Evolutionary conservation across 2,888 invertebrate species (phyloP).

Genomic region (Cheilosia urbana): DNA sequence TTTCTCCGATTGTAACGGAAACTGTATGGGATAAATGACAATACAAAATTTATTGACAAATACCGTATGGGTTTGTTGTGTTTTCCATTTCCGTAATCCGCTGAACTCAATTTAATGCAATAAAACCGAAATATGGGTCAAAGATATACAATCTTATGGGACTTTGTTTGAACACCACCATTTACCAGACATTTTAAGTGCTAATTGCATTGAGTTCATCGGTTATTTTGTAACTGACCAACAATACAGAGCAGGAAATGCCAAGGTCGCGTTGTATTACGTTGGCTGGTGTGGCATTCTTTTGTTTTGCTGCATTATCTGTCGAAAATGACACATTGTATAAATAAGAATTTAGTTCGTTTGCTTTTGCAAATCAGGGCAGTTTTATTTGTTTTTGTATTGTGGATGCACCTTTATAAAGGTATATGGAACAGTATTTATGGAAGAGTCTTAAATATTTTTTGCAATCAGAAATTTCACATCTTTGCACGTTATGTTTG

Average conservation of each 20-base stretch:
- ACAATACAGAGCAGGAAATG: conserved; percentile 40
- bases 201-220: conserved; percentile 64
- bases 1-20: conserved; percentile 54
- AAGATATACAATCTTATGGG: conserved; percentile 54
- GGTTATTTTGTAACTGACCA: conserved; percentile 40
- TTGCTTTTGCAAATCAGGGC: conserved; percentile 9
- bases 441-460: not conserved
- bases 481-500: not conserved
- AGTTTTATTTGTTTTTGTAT: conserved; percentile 14
- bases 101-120: conserved; percentile 33
- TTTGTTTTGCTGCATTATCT: conserved; percentile 42
- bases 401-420: not conserved
- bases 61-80: not conserved
- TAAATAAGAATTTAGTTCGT: not conserved
- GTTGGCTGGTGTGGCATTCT: conserved; percentile 22
- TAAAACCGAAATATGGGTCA: conserved; percentile 55
- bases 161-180: conserved; percentile 23
- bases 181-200: conserved; percentile 19
- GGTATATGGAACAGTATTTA: not conserved
- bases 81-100: conserved; percentile 30
- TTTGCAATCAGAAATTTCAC: not conserved
- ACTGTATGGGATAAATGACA: conserved; percentile 41
- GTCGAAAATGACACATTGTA: conserved; percentile 1
- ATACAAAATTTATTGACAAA: conserved; percentile 30
- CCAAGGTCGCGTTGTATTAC: conserved; percentile 57